Conservation (phyloP, 2,797 vertebrate genomes). For the Mormyrops attenuatus region DNA sequence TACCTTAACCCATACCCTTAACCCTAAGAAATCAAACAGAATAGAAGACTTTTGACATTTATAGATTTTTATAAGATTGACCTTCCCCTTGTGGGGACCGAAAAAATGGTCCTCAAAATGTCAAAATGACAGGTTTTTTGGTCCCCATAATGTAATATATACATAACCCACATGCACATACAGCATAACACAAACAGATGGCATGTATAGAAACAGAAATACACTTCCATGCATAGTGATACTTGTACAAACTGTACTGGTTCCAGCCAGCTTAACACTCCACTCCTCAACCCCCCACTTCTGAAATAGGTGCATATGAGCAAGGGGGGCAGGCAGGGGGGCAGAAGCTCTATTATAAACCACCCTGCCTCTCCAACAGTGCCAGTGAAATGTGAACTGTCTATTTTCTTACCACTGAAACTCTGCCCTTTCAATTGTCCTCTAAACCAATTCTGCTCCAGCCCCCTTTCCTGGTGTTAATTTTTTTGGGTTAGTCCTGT, state of each 20-base stretch:
- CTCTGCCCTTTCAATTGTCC: conserved; percentile 30
- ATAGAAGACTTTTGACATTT: not conserved
- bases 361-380: conserved; percentile 40
- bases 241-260: not conserved
- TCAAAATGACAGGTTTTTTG: not conserved
- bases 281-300: conserved; percentile 9
- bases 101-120: not conserved
- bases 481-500: not conserved
- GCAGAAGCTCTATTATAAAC: conserved; percentile 55
- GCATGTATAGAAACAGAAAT: not conserved
- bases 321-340: conserved; percentile 49
- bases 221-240: conserved; percentile 18
- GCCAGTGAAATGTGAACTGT: conserved; percentile 53
- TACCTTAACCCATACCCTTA: not conserved
- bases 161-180: not conserved
- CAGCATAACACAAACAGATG: not conserved
- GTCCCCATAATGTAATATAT: not conserved
- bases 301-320: conserved; percentile 26
- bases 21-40: not conserved
- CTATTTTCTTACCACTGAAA: conserved; percentile 43
- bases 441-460: not conserved
- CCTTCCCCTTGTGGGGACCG: not conserved
- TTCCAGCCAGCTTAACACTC: conserved; percentile 22
- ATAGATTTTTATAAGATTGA: not conserved
- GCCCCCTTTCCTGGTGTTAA: not conserved